A percentile compares a stretch with the other conserved stretches of the same genome.
phyloP scores from a whole-genome alignment of 1,140 invertebrate genomes.

The Rhizoglyphus robini region DNA sequence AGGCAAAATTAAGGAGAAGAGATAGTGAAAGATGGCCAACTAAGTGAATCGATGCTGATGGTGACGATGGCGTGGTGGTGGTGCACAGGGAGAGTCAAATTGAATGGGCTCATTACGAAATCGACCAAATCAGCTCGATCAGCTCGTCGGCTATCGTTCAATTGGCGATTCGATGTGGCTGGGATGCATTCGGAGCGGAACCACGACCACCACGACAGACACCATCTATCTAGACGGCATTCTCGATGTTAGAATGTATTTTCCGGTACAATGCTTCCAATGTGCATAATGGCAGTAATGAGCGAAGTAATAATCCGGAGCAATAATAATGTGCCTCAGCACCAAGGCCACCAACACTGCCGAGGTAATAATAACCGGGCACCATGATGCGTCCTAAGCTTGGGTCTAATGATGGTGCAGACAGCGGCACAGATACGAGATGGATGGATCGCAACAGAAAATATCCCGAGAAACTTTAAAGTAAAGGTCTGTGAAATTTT shows the following conservation, averaged over 20 bases:
- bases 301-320: constrained; percentile 1
- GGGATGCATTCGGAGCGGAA: not conserved
- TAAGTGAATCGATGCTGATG: not conserved
- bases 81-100: no score
- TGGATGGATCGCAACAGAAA: no score
- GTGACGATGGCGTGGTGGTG: no score
- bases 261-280: constrained; percentile 12
- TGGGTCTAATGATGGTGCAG: no score
- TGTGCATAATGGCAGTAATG: constrained; percentile 15
- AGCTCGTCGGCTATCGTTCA: not conserved
- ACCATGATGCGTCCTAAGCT: not conserved
- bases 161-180: not conserved
- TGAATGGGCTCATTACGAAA: constrained; percentile 13
- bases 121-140: constrained; percentile 13
- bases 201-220: not conserved
- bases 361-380: no score
- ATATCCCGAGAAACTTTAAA: no score
- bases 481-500: no score
- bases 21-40: not conserved
- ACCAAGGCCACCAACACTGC: no score
- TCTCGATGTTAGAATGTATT: constrained; percentile 8
- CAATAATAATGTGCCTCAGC: not conserved
- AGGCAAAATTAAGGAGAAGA: constrained; percentile 2
- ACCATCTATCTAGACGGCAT: no score
- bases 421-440: no score